Evolutionary conservation across 2,797 vertebrate species (phyloP).

Genomic region (Salarias fasciatus): DNA sequence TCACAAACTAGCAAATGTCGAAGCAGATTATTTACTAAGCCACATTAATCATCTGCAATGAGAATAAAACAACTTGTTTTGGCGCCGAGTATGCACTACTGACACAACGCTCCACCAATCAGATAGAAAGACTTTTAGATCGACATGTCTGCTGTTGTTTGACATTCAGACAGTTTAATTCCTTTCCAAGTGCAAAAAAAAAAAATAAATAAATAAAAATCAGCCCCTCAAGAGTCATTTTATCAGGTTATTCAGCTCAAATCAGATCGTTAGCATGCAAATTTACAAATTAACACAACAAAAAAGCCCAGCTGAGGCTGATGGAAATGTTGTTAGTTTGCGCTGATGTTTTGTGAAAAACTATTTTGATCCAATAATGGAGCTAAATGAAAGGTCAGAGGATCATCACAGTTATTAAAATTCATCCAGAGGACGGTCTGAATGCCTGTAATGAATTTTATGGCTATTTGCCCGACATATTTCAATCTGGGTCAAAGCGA

Average conservation of each 20-base stretch:
- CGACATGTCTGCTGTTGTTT: too few relatives aligned
- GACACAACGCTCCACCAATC: too few relatives aligned
- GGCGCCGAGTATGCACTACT: too few relatives aligned
- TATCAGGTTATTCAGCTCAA: not conserved
- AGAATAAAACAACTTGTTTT: too few relatives aligned
- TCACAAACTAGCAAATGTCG: too few relatives aligned
- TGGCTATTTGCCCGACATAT: not conserved
- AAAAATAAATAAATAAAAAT: too few relatives aligned
- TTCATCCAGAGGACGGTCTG: not conserved
- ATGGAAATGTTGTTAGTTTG: not conserved
- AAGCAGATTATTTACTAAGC: too few relatives aligned
- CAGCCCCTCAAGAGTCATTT: not conserved
- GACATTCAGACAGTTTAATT: too few relatives aligned
- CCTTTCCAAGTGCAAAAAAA: too few relatives aligned
- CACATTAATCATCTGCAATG: too few relatives aligned
- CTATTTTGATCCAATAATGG: not conserved
- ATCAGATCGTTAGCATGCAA: not conserved
- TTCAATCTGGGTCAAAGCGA: not conserved
- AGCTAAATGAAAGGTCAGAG: too few relatives aligned
- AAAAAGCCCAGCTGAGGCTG: not conserved
- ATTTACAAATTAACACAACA: not conserved
- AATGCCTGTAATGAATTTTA: not conserved
- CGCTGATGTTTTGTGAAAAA: not conserved
- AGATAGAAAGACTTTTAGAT: too few relatives aligned
- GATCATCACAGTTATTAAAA: not conserved